Evolutionary conservation across 1,140 invertebrate species (phyloP), one percentile per base, ranked within the genome.

Genomic region (Drosophila bipectinata): DNA sequence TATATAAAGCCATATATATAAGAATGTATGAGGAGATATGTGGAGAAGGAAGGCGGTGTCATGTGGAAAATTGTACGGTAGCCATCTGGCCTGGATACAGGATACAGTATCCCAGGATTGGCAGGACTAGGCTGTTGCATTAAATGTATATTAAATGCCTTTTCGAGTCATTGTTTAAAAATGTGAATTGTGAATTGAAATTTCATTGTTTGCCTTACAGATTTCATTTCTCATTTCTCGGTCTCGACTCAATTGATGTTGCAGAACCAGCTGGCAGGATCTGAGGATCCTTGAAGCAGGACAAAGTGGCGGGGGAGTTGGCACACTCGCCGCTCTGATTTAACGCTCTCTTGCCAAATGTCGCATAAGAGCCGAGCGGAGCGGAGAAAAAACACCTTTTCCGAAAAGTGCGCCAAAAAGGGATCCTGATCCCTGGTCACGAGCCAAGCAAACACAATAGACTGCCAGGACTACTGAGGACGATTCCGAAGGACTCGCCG

Each of bases 111-210:
- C 12, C 12, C 12, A 44, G n/a, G 26, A 28, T 28, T 14, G 1
- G n/a, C 18, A 56, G 15, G 61, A 30, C 28, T 52, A 39, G 53
- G 45, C 52, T 51, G 59, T 53, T 30, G 57, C 66, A 57, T 72
- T 68, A 44, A 71, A 78, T 87, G 58, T 75, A 61, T 56, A 72
- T 87, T 85, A 76, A 72, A 79, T 55, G 57, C 71, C 63, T 75
- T 59, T 55, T 32, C 9, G 59, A n/a, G 14, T 34, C n/a, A 32
- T 54, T 57, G 49, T 28, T 51, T 3, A 10, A 10, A 3, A 10
- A 10, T 34, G 21, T 21, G 21, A 21, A 21, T 34, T 34, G 3
- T 34, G 32, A 34, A 34, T 34, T 34, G 32, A 10, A 34, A 37
- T 12, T 3, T 10, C 34, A 37, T 37, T 37, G 34, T 37, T 12